Evolutionary conservation across 2,113 vertebrate species (phyloP), one percentile per base, ranked within the genome.

Genomic region (Amphiprion percula): DNA sequence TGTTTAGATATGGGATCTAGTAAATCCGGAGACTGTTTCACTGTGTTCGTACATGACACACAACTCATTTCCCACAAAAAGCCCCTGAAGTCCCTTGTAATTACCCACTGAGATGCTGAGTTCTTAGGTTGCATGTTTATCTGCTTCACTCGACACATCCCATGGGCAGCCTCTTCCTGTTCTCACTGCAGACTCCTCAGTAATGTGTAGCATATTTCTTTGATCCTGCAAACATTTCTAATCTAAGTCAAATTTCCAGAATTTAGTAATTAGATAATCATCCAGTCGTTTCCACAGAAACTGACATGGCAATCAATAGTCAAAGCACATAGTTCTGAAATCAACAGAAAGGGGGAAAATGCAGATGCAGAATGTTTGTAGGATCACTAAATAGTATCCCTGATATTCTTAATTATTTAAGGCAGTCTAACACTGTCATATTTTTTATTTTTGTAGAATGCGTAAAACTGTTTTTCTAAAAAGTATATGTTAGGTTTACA

Each of bases 111-210:
- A 88, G 80, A 86, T 66, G 80, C 80, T 47, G 58, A 79, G 82
- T 69, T 80, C 23, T 63, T 58, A 71, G 72, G 69, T 83, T 77
- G 71, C 55, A 0, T 86, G 75, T 90, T 92, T 92, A 91, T 88
- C 88, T 82, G 63, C 77, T 77, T 81, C 74, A 55, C 84, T 83
- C 44, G 10, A 79, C 80, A 75, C 58, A n/a, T 89, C 87, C 87
- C 88, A 73, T 39, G 70, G 87, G 91, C n/a, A 11, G 47, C 62
- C 46, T 30, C 65, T 69, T 84, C 75, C 74, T 64, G 41, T 81
- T 81, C 55, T 63, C 21, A 10, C 54, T 47, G 16, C 49, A 49
- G 50, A 39, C 71, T 72, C 70, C 67, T 72, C 62, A 33, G 44
- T 56, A 65, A 59, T 56, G 14, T 60, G 55, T 7, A 47, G 9